phyloP scores from a whole-genome alignment of 1,140 invertebrate species.

The Asobara japonica region DNA sequence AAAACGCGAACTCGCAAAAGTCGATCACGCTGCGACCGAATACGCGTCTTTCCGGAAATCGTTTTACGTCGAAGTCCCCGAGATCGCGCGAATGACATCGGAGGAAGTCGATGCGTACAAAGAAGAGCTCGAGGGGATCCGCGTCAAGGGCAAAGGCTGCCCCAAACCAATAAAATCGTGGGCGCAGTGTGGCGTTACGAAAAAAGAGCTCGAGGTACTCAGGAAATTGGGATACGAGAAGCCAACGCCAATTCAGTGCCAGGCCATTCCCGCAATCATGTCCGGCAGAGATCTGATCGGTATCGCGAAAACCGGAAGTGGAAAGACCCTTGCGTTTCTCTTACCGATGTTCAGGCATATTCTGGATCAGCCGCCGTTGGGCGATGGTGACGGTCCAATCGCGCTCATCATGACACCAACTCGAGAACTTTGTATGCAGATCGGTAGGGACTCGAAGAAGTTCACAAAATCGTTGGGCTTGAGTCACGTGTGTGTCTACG shows the following conservation, averaged over 20 bases:
- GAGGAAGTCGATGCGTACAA: constrained; percentile 90
- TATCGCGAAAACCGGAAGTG: constrained; percentile 99
- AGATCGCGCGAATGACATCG: constrained; percentile 85
- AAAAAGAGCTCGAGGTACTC: constrained; percentile 94
- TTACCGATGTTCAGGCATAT: constrained; percentile 99
- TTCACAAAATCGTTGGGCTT: constrained; percentile 91
- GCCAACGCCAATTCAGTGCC: constrained; percentile 98
- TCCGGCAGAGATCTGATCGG: constrained; percentile 96
- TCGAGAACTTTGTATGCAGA: constrained; percentile 98
- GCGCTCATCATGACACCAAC: constrained; percentile 98
- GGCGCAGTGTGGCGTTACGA: constrained; percentile 98
- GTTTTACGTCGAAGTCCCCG: constrained; percentile 96
- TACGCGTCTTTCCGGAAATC: constrained; percentile 94
- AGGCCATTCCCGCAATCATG: constrained; percentile 99
- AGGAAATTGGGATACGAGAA: constrained; percentile 95
- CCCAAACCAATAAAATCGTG: constrained; percentile 96
- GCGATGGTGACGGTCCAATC: constrained; percentile 97
- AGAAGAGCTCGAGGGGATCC: constrained; percentile 84
- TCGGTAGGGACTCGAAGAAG: constrained; percentile 95
- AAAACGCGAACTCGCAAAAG: constrained; percentile 89
- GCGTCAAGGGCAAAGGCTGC: constrained; percentile 87
- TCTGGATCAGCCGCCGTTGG: constrained; percentile 90
- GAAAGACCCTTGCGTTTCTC: constrained; percentile 98
- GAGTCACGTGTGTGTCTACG: constrained; percentile 96
- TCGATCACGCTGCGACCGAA: constrained; percentile 84